Conservation (phyloP, 2,888 invertebrate species). For the Watsonalla binaria region DNA sequence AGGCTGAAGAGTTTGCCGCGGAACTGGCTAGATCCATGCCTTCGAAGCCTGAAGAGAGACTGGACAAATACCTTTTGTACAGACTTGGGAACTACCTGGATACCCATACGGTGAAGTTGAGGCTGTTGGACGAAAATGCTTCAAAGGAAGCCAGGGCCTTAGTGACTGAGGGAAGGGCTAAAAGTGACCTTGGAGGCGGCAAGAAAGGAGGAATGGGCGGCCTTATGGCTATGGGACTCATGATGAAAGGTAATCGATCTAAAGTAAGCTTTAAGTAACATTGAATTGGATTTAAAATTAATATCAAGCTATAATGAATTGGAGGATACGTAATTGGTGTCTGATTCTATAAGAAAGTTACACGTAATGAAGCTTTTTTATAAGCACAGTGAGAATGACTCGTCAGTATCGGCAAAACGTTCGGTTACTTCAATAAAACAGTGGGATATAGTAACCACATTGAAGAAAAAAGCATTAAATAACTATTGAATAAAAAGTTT, state of each 20-base stretch:
- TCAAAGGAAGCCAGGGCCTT: conserved; percentile 78
- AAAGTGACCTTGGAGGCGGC: conserved; percentile 70
- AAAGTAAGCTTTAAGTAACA: too few relatives aligned
- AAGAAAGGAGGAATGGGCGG: conserved; percentile 74
- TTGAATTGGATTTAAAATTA: too few relatives aligned
- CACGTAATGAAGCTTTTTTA: too few relatives aligned
- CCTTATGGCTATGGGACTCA: conserved; percentile 76
- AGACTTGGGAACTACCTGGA: conserved; percentile 85
- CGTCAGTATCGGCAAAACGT: too few relatives aligned
- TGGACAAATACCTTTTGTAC: conserved; percentile 86
- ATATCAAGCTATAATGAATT: too few relatives aligned
- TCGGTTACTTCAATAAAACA: too few relatives aligned
- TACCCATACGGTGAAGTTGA: conserved; percentile 85
- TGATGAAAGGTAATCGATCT: conserved; percentile 79
- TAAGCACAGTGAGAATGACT: too few relatives aligned
- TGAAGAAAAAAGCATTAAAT: too few relatives aligned
- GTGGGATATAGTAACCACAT: too few relatives aligned
- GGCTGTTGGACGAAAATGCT: conserved; percentile 81
- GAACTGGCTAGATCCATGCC: conserved; percentile 87
- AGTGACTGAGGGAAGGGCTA: conserved; percentile 73
- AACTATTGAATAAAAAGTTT: too few relatives aligned
- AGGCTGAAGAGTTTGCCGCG: conserved; percentile 83
- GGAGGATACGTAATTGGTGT: too few relatives aligned
- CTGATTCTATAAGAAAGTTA: too few relatives aligned
- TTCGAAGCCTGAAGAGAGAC: conserved; percentile 85